Evolutionary conservation across 2,113 vertebrate species (phyloP).

Genomic region (Notechis scutatus): DNA sequence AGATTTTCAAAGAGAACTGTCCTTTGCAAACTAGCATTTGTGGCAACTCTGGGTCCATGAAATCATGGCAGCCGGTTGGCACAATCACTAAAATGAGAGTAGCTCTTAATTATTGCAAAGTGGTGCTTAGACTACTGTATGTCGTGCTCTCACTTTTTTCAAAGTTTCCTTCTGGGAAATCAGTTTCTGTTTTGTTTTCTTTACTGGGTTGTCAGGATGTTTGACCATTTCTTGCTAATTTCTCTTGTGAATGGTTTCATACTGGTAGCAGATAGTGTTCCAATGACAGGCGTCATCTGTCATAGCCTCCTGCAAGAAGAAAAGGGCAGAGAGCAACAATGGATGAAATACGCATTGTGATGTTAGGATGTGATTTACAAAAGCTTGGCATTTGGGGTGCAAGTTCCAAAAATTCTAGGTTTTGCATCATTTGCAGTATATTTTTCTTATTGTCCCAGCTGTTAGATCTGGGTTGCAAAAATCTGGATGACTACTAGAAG

Average conservation of each 20-base stretch:
- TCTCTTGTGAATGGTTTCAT: background rate
- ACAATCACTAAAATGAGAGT: background rate
- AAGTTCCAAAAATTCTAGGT: background rate
- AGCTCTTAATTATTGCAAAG: no score
- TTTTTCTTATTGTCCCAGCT: background rate
- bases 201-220: background rate
- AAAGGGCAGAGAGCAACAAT: background rate
- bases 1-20: background rate
- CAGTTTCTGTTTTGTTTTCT: background rate
- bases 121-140: background rate
- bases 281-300: background rate
- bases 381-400: background rate
- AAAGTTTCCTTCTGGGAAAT: background rate
- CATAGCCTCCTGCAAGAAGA: background rate
- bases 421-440: background rate
- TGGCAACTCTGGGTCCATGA: background rate
- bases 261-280: background rate
- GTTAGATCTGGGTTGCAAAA: background rate
- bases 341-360: background rate
- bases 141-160: background rate
- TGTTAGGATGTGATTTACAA: background rate
- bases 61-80: background rate
- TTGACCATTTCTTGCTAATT: background rate
- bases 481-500: background rate
- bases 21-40: background rate